These are phyloP conservation scores for Hydropotes inermis DNA, from an alignment of 2,113 vertebrate species.

Conservation along the genomic window DNA sequence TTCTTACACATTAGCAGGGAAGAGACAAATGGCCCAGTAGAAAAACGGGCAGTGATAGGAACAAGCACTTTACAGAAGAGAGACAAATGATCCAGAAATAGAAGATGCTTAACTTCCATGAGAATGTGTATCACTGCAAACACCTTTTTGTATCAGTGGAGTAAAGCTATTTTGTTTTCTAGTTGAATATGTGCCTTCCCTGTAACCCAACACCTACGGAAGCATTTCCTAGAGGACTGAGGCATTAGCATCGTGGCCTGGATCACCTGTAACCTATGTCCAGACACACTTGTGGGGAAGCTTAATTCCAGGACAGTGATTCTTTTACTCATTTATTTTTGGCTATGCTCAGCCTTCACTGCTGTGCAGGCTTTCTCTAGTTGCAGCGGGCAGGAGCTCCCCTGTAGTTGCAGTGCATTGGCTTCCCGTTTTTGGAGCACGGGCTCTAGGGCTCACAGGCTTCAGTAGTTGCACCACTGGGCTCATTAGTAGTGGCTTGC, in stretches of 20 bases:
- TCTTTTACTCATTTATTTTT: background rate
- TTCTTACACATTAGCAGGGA: conserved; percentile 8
- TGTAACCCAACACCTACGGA: background rate
- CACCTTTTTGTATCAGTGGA: background rate
- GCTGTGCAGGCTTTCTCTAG: background rate
- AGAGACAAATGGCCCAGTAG: background rate
- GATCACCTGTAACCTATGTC: background rate
- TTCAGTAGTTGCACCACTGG: background rate
- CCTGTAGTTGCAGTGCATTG: background rate
- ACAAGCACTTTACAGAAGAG: background rate
- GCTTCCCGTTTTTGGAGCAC: background rate
- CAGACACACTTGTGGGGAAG: background rate
- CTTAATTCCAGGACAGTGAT: background rate
- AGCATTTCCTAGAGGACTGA: background rate
- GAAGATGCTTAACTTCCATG: background rate
- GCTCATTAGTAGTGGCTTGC: background rate
- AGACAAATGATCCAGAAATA: background rate
- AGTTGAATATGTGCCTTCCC: background rate
- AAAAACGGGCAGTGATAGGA: background rate
- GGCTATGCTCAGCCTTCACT: background rate
- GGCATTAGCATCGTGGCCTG: background rate
- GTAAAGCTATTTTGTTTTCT: background rate
- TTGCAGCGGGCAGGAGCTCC: background rate
- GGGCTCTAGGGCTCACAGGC: background rate
- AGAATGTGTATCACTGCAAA: background rate